Conservation (phyloP, 2,797 vertebrate species). For the Corythornis leucogaster region DNA sequence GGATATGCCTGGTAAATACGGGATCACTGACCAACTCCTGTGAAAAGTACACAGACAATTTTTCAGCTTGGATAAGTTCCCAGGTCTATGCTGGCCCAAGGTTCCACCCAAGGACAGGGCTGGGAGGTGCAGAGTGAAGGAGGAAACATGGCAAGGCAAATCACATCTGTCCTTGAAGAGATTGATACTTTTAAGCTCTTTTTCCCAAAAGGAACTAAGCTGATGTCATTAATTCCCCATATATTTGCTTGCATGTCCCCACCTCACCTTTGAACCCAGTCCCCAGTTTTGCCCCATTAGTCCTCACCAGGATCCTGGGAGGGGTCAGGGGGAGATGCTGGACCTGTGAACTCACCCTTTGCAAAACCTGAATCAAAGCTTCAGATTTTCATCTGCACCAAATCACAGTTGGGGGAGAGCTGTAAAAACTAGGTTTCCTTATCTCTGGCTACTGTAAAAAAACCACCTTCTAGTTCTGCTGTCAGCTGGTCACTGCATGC, state of each 20-base stretch:
- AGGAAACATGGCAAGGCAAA: not conserved
- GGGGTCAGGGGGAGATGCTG: accelerated
- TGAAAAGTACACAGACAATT: not conserved
- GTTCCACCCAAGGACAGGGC: not conserved
- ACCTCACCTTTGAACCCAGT: not conserved
- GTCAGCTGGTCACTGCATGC: no score
- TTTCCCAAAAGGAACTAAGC: not conserved
- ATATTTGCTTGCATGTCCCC: accelerated
- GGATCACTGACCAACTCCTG: not conserved
- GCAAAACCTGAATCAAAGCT: slow-evolving; percentile 15
- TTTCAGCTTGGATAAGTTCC: not conserved
- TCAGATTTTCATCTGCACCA: not conserved
- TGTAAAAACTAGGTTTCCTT: not conserved
- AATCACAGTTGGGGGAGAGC: not conserved
- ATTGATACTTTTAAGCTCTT: not conserved
- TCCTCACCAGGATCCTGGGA: not conserved
- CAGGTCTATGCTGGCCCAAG: not conserved
- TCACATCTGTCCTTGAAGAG: not conserved
- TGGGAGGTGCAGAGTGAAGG: not conserved
- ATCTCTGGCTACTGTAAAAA: not conserved
- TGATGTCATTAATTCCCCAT: not conserved
- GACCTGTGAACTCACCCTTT: accelerated
- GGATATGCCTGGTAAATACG: not conserved
- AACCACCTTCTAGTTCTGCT: not conserved
- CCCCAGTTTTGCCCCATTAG: not conserved